Evolutionary conservation across 2,113 vertebrate species (phyloP), one percentile per base, ranked within the genome.

Genomic region (Paralichthys olivaceus): DNA sequence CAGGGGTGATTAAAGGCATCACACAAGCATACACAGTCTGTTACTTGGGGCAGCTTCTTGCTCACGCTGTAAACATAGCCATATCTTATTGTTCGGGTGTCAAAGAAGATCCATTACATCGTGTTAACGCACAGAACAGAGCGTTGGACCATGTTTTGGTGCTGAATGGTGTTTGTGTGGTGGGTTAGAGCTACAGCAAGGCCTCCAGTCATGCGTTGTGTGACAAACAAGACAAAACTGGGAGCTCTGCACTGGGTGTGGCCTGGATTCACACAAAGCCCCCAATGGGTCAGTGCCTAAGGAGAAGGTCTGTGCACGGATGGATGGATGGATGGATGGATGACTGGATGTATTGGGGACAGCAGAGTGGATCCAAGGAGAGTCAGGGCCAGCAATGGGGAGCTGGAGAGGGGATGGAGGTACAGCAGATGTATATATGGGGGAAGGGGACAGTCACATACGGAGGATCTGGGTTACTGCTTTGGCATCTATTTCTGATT

Each of bases 181-280:
- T 54, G 74, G 47, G 55, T 65, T 28, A 64, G 56, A n/a, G 0
- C 37, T 3, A 2, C 2, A 11, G 6, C 11, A 6, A 47, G 37
- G 75, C 80, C 82, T 80, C 62, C 55, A 55, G 89, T 60, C 5
- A 49, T 57, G 55, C 54, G 29, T 29, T 20, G 29, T 49, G 56
- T 43, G 51, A 76, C 72, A 57, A 68, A 83, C 25, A 61, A 83
- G 59, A 72, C 81, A 63, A 81, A 83, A 87, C 13, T 77, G 70
- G 75, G 75, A 78, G 71, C 58, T 75, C 69, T 59, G 34, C 12
- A 57, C 70, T 70, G 86, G 90, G 89, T 82, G 92, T 90, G 90
- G 88, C 88, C 88, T 90, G 81, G 78, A 89, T 91, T 88, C 69
- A 62, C 26, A 90, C 85, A 92, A 89, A 87, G 86, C 53, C 70